phyloP scores from a whole-genome alignment of 2,113 vertebrate genomes.

The Aramus guarauna region DNA sequence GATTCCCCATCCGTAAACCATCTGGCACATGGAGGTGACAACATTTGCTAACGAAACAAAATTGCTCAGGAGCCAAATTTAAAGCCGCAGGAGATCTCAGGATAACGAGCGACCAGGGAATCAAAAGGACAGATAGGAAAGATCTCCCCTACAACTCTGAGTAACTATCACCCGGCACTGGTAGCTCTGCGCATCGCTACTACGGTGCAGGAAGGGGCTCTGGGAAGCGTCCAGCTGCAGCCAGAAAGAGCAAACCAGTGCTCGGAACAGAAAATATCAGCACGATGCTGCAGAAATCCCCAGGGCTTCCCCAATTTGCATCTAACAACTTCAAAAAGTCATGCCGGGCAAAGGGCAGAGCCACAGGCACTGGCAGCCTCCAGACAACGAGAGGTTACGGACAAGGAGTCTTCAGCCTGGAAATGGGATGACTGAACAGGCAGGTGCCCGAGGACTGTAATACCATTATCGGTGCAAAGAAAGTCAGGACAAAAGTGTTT shows the following conservation, averaged over 20 bases:
- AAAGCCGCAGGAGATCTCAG: background rate
- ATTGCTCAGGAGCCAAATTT: background rate
- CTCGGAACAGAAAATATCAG: background rate
- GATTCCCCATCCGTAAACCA: background rate
- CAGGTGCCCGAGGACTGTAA: background rate
- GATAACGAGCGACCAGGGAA: fast-evolving
- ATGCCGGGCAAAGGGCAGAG: background rate
- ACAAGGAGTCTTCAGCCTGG: conserved; percentile 19
- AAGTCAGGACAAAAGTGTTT: background rate
- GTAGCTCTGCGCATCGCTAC: background rate
- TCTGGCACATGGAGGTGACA: background rate
- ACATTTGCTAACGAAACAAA: fast-evolving
- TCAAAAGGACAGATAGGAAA: fast-evolving
- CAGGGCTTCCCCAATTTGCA: background rate
- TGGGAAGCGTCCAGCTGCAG: background rate
- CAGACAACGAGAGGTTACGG: background rate
- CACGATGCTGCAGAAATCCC: background rate
- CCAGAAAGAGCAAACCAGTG: background rate
- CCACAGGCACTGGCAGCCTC: background rate
- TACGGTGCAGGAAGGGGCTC: background rate
- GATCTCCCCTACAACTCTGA: background rate
- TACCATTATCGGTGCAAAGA: background rate
- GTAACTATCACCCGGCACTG: background rate
- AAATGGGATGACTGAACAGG: background rate
- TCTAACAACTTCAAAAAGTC: background rate